phyloP scores from a whole-genome alignment of 2,797 vertebrate genomes.

The Melanitta fusca region DNA sequence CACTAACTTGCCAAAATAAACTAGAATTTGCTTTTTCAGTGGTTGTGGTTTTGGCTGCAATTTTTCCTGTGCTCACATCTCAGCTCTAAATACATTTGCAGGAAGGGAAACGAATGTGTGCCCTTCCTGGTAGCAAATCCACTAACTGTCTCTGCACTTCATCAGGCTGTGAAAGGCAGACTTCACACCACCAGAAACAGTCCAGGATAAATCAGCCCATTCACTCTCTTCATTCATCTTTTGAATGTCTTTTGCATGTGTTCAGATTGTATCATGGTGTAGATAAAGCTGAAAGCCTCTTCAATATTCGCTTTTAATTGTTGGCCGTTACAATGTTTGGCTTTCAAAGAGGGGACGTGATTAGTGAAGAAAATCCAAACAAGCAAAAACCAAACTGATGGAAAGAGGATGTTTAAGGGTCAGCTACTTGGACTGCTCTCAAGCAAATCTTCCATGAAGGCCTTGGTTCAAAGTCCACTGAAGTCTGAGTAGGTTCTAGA shows the following conservation, averaged over 20 bases:
- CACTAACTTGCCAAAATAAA: background rate
- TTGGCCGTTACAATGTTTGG: background rate
- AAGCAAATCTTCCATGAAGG: background rate
- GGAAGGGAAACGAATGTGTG: constrained; percentile 13
- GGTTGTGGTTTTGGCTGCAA: background rate
- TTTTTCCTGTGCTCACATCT: constrained; percentile 17
- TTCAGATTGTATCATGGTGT: background rate
- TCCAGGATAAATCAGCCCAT: constrained; percentile 35
- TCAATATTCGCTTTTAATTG: background rate
- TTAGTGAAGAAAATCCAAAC: background rate
- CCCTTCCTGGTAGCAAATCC: constrained; percentile 46
- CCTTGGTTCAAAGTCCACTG: background rate
- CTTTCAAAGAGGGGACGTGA: background rate
- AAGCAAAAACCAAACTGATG: background rate
- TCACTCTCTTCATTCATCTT: constrained; percentile 51
- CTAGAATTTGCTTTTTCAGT: background rate
- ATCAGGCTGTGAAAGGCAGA: constrained; percentile 55
- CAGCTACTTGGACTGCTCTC: background rate
- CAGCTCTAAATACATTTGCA: constrained; percentile 17
- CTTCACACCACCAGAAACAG: constrained; percentile 9
- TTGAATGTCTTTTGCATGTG: background rate
- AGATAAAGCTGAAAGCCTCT: background rate
- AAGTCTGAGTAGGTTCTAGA: background rate
- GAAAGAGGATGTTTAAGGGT: background rate
- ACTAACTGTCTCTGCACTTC: constrained; percentile 50